A percentile compares a stretch with the other conserved stretches of the same genome.
These are phyloP conservation scores for Dromas ardeola DNA, from an alignment of 2,113 vertebrate species.

Conservation along the genomic window DNA sequence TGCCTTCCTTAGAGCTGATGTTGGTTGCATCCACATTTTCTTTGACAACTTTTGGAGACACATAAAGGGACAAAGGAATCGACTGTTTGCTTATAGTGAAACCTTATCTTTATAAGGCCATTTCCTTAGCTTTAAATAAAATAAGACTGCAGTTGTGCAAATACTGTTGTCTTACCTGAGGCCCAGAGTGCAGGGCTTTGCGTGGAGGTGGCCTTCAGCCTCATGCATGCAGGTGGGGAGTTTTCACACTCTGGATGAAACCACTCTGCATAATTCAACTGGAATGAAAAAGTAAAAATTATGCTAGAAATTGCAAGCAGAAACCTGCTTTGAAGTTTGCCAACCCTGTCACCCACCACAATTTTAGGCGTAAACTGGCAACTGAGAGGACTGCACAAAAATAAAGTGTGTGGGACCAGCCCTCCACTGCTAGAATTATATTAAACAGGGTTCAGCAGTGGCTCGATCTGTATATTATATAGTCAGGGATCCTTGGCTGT, in stretches of 20 bases:
- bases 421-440: neutral
- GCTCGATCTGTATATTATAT: neutral
- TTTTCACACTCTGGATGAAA: neutral
- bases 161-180: neutral
- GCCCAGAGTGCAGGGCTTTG: neutral
- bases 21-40: neutral
- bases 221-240: rapidly evolving
- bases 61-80: neutral
- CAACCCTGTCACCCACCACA: neutral
- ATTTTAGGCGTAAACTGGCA: neutral
- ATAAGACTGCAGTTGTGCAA: neutral
- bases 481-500: neutral
- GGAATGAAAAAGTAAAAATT: neutral
- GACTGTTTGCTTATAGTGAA: neutral
- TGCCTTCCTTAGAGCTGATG: neutral
- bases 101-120: neutral
- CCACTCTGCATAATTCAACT: neutral
- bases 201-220: neutral
- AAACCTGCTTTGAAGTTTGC: neutral
- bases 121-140: neutral
- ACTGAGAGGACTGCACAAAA: neutral
- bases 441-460: neutral
- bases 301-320: neutral
- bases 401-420: neutral
- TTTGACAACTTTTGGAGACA: neutral